These are phyloP conservation scores for Sigmodon hispidus DNA, from an alignment of 2,113 vertebrate genomes.

Conservation along the genomic window DNA sequence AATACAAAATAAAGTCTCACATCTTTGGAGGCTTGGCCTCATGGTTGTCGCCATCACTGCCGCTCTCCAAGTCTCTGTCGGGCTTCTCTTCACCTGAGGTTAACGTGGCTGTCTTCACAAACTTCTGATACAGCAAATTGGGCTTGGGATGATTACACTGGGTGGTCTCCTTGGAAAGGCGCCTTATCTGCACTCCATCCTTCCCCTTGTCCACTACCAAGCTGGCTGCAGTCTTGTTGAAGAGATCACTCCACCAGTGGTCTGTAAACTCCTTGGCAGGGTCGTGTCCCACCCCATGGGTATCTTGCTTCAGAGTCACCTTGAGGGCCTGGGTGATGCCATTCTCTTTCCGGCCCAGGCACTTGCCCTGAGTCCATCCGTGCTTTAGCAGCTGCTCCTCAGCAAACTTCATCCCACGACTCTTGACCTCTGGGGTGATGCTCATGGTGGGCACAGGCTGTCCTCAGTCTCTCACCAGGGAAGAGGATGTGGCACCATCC, in stretches of 20 bases:
- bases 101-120: slow-evolving; percentile 93
- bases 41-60: slow-evolving; percentile 84
- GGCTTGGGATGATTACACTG: slow-evolving; percentile 86
- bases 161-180: slow-evolving; percentile 83
- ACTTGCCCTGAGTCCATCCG: slow-evolving; percentile 93
- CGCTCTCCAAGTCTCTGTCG: slow-evolving; percentile 74
- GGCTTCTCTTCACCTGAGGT: slow-evolving; percentile 86
- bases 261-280: slow-evolving; percentile 93
- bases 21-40: slow-evolving; percentile 29
- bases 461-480: slow-evolving; percentile 21
- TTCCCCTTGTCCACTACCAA: slow-evolving; percentile 89
- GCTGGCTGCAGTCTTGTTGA: slow-evolving; percentile 92
- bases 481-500: background rate
- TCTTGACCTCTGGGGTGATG: slow-evolving; percentile 70
- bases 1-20: slow-evolving; percentile 54
- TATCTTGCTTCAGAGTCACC: slow-evolving; percentile 94
- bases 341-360: slow-evolving; percentile 90
- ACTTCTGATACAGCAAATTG: slow-evolving; percentile 90
- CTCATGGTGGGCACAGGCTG: slow-evolving; percentile 67
- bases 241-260: slow-evolving; percentile 98
- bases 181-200: slow-evolving; percentile 90
- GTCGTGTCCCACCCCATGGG: slow-evolving; percentile 93
- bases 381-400: slow-evolving; percentile 91
- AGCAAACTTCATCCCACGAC: slow-evolving; percentile 89
- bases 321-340: slow-evolving; percentile 93